Base-by-base conservation (phyloP, 1,140 invertebrate species). In the Hestina assimilis region DNA sequence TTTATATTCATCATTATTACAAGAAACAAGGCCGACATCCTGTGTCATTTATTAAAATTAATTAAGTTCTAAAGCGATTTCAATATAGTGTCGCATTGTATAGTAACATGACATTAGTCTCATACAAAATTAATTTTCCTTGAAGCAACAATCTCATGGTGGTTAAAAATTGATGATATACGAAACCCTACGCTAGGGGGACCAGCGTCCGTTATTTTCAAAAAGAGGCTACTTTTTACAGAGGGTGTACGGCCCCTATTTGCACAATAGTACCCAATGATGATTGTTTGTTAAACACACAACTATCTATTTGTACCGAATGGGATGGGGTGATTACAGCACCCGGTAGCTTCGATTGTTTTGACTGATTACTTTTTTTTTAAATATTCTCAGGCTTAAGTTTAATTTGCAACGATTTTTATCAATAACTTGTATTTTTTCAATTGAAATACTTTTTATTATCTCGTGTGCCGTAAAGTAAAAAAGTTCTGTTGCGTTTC, bases 211-310 rank as follows among this genome's bases (percentile, higher is more conserved):
- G 29, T 47, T 48, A 69, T 71, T 74, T 75, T 72, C 33, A 66
- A 60, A 72, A 67, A 72, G 40, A 26, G 45, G 29, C 40, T 69
- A 73, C 63, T 73, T 81, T 83, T 73, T 66, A 58, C 57, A 26
- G 64, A 76, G 71, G 69, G 74, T 61, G 66, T 62, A 63, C 60
- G 9, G 58, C 74, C 72, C 75, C 72, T 82, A 67, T 81, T 82
- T 83, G 76, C 69, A 56, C 71, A 71, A 79, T 82, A 81, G 75
- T 81, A 75, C 79, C 72, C 75, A 83, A 83, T 79, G 75, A 69
- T 40, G 63, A 72, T 75, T 75, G 75, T 76, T 72, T 69, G 59
- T 50, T 65, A 56, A 52, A 62, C 45, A 65, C 63, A 57, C 42
- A 35, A 48, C 59, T 63, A 55, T 54, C 63, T 69, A 63, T 72